A percentile compares a stretch with the other conserved stretches of the same genome.
These are phyloP conservation scores for Carcharodon carcharias DNA, from an alignment of 2,797 vertebrate genomes.

Conservation along the genomic window DNA sequence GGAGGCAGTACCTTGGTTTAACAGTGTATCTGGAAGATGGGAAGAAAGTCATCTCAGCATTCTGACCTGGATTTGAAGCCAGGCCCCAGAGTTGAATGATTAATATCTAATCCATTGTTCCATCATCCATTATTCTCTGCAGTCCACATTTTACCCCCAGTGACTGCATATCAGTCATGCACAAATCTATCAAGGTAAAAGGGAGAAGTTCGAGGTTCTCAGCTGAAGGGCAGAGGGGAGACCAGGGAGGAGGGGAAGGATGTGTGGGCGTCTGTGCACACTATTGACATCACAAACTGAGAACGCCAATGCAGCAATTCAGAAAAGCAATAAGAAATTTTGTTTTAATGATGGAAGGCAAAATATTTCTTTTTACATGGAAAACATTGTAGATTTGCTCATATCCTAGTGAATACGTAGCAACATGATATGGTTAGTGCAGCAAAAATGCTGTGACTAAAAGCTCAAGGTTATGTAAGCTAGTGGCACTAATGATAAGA, in stretches of 20 bases:
- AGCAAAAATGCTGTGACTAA: not conserved
- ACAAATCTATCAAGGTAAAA: not conserved
- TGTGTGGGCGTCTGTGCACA: not conserved
- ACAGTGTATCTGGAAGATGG: not conserved
- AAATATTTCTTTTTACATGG: not conserved
- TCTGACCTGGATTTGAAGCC: not conserved
- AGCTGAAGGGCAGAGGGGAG: not conserved
- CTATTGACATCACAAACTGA: not conserved
- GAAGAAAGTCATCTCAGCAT: not conserved
- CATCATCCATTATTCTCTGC: not conserved
- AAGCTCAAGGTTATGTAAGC: not conserved
- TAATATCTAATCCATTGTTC: not conserved
- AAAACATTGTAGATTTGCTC: not conserved
- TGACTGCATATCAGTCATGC: not conserved
- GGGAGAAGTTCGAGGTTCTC: not conserved
- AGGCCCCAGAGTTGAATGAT: not conserved
- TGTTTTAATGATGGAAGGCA: not conserved
- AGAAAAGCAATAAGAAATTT: not conserved
- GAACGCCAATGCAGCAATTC: not conserved
- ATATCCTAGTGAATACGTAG: not conserved
- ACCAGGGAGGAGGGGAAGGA: not conserved
- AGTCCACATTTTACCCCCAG: no score
- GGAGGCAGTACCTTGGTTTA: not conserved
- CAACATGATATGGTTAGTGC: not conserved
- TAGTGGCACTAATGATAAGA: not conserved